phyloP scores from a whole-genome alignment of 1,140 invertebrate genomes.

The Atta texana region DNA sequence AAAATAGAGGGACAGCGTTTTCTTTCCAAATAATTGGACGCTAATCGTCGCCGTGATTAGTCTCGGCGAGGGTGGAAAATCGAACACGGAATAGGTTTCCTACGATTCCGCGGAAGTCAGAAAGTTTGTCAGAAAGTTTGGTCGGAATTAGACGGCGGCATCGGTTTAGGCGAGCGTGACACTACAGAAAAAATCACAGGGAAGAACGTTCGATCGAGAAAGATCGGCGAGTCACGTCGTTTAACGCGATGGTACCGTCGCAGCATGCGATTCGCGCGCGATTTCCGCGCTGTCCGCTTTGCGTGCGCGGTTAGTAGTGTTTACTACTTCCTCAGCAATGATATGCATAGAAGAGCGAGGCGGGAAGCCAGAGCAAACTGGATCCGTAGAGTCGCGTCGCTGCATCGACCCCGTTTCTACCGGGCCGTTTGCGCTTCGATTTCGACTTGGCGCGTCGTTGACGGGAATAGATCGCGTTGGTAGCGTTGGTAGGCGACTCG shows the following conservation, averaged over 20 bases:
- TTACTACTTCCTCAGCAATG: slow-evolving; percentile 80
- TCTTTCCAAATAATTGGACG: slow-evolving; percentile 41
- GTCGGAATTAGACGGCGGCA: slow-evolving; percentile 52
- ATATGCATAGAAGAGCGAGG: slow-evolving; percentile 84
- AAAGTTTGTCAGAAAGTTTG: slow-evolving; percentile 35
- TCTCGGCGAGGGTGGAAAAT: slow-evolving; percentile 22
- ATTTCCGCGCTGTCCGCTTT: slow-evolving; percentile 58
- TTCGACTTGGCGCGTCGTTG: slow-evolving; percentile 83
- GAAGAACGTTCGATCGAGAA: slow-evolving; percentile 30
- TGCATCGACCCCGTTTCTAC: slow-evolving; percentile 79
- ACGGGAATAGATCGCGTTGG: slow-evolving; percentile 86
- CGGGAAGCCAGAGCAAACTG: slow-evolving; percentile 77
- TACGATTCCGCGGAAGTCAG: background rate
- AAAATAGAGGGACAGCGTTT: slow-evolving; percentile 34
- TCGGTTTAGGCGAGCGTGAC: slow-evolving; percentile 31
- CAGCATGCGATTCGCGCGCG: background rate
- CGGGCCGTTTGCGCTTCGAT: slow-evolving; percentile 80
- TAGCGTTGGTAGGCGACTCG: slow-evolving; percentile 88
- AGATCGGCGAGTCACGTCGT: slow-evolving; percentile 14
- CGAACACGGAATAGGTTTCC: background rate
- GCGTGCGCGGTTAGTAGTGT: slow-evolving; percentile 18
- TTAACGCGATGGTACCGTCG: background rate
- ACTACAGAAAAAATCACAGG: slow-evolving; percentile 39
- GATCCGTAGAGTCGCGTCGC: slow-evolving; percentile 72
- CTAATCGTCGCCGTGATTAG: slow-evolving; percentile 5